These are phyloP conservation scores for Limnephilus rhombicus DNA, from an alignment of 2,888 invertebrate genomes.

Conservation along the genomic window DNA sequence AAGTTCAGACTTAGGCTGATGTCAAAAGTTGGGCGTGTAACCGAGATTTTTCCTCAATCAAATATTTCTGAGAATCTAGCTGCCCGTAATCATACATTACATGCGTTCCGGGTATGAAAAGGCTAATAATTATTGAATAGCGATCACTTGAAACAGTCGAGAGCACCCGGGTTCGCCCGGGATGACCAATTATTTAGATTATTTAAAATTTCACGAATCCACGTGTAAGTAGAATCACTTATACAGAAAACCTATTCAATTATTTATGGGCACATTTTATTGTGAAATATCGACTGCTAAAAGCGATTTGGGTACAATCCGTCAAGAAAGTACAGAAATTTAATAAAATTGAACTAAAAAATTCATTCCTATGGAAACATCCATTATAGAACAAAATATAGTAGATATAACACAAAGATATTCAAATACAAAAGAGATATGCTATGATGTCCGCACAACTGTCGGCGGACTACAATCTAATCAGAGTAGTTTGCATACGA, in stretches of 20 bases:
- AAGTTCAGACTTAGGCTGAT: background rate
- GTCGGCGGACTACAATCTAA: no score
- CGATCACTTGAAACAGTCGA: background rate
- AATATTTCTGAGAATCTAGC: constrained; percentile 9
- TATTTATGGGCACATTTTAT: background rate
- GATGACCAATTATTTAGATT: background rate
- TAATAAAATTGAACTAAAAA: no score
- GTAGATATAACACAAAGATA: no score
- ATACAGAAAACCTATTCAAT: background rate
- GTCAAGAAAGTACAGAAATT: no score
- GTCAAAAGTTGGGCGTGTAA: background rate
- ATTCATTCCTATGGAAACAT: no score
- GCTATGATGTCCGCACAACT: no score
- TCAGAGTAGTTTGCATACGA: no score
- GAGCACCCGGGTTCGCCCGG: background rate
- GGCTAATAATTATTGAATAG: background rate
- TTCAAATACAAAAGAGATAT: no score
- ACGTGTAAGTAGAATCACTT: background rate
- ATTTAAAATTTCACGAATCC: background rate
- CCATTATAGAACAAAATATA: no score
- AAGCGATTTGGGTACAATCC: background rate
- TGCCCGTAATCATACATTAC: constrained; percentile 12
- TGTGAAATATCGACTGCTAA: background rate
- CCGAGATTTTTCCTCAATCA: constrained; percentile 8
- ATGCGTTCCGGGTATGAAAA: background rate